Conservation (phyloP, 2,888 invertebrate species). For the Sicus ferrugineus region DNA sequence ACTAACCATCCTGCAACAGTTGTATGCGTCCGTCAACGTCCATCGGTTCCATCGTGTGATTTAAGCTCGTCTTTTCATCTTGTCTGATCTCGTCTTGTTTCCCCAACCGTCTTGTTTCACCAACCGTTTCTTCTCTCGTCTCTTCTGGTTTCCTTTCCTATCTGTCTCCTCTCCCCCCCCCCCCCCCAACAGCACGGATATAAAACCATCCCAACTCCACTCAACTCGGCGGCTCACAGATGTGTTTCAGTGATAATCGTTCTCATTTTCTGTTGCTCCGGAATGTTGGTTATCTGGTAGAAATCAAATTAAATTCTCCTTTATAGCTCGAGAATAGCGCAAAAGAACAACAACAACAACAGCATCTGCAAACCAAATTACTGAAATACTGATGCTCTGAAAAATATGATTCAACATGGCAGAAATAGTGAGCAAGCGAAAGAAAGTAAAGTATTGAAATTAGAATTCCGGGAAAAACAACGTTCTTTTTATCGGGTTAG, state of each 20-base stretch:
- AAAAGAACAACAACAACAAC: neutral
- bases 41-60: too few species aligned
- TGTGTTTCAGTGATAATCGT: conserved; percentile 36
- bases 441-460: conserved; percentile 7
- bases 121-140: too few species aligned
- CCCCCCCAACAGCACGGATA: neutral
- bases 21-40: neutral
- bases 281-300: conserved; percentile 31
- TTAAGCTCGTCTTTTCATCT: too few species aligned
- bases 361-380: neutral
- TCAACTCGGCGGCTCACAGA: too few species aligned
- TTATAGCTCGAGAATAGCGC: conserved; percentile 37
- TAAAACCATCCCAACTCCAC: too few species aligned
- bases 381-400: conserved; percentile 1
- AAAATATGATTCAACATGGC: neutral
- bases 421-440: neutral
- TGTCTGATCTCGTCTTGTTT: too few species aligned
- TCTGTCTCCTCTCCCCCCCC: too few species aligned
- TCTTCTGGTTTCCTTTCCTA: too few species aligned
- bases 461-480: too few species aligned
- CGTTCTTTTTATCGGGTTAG: too few species aligned
- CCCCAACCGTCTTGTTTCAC: too few species aligned
- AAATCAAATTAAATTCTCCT: conserved; percentile 41
- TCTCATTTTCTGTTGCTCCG: conserved; percentile 20
- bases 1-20: neutral